Base-by-base conservation (phyloP, 2,888 invertebrate genomes). In the Mimachlamys varia region DNA sequence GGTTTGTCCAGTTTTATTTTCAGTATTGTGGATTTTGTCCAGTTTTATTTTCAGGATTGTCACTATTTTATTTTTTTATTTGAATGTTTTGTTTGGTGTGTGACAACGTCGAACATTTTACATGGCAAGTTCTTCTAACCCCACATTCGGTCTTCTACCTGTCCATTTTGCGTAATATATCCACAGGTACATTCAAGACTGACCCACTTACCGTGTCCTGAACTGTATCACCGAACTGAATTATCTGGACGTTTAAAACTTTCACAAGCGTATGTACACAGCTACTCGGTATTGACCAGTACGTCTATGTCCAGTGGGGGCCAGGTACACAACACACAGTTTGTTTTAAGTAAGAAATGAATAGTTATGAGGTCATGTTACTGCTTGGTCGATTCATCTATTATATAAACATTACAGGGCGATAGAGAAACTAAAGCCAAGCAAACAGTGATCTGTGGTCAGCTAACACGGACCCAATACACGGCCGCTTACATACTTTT, bases 301-400 rank as follows among this genome's bases (percentile, higher is more conserved):
- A 27, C 33, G 76, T 76, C 76, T 76, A 76, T 76, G 76, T 76
- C 76, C 76, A 76, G 76, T 27, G 76, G 76, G 76, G 76, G 76
- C 33, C 76, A 76, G 76, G 76, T 76, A 76, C 76, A 76, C 76
- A 76, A 13, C 76, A 76, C 76, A 33, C 10, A 76, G 76, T 76
- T 76, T 27, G 76, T 76, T 76, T 76, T 76, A 76, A 76, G 76
- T 76, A 76, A 76, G 76, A 76, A 76, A 76, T 76, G 76, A 76
- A 76, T 76, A 76, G 76, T 76, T 76, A 76, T 76, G 76, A 76
- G 76, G 76, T 76, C 76, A 76, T 76, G 76, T 76, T 76, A 76
- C 76, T 76, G 76, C 13, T 76, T 2, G 33, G 76, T 76, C 76
- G 76, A 76, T 76, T 76, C 76, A 76, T 76, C 76, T 76, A 33